Evolutionary conservation across 1,140 invertebrate species (phyloP), one percentile per base, ranked within the genome.

Genomic region (Pristionchus pacificus): DNA sequence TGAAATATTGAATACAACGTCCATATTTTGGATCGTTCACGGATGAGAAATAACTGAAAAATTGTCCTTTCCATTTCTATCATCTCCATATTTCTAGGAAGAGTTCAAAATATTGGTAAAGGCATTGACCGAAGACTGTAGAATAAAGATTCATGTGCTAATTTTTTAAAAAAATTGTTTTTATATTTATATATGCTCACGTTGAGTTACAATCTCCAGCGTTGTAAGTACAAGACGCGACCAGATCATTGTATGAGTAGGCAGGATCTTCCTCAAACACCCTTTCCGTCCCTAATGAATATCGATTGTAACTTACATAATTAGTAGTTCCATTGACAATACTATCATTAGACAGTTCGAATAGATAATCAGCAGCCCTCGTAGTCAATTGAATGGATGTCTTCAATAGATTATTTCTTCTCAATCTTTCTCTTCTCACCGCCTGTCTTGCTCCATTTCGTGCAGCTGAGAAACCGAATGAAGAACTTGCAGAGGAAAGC

Each of bases 211-310:
- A 78, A 2, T 65, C 57, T 29, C 77, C 60, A 32, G 73, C 69
- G 49, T 78, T 78, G 71, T 78, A 78, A 38, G 77, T 74, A 55
- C 77, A 78, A 29, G 60, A 71, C 33, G 78, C 59, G 13, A 78
- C 72, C 29, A 78, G 61, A 38, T 78, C 77, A 10, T 68, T 38
- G 30, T 77, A 78, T 2, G 27, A 27, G 57, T 78, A 78, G 13
- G 60, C 65, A 19, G 38, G 38, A 19, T 49, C 38, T 19, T 49
- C 6, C 6, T 10, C 6, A 49, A 19, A 49, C n/a, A 49, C 19
- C 19, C 6, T 49, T 19, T 49, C 19, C 6, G 19, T 19, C 6
- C 6, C 6, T 6, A 49, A 49, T 49, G 38, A 49, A 49, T 49
- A 10, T 49, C 38, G n/a, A n/a, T n/a, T n/a, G n/a, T n/a, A n/a